Evolutionary conservation across 2,113 vertebrate genomes (phyloP).

Genomic region (Miniopterus natalensis): DNA sequence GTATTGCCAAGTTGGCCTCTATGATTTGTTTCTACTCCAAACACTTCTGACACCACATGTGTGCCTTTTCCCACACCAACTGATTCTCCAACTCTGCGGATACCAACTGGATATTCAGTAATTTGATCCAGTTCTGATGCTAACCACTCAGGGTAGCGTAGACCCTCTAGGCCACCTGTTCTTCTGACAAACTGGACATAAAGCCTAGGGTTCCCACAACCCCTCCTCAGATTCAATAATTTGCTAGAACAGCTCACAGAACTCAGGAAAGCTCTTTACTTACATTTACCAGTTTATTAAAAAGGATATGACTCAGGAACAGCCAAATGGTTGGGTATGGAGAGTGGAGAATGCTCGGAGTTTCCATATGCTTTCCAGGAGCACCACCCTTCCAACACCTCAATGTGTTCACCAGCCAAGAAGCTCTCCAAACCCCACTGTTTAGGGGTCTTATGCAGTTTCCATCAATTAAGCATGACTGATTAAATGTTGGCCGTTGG

Average conservation of each 20-base stretch:
- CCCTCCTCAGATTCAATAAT: background rate
- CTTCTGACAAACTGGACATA: background rate
- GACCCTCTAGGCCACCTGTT: background rate
- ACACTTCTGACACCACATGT: background rate
- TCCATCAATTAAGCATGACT: background rate
- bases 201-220: background rate
- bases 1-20: background rate
- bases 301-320: background rate
- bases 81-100: background rate
- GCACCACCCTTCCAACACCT: background rate
- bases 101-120: too few species aligned
- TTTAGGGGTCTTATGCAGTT: background rate
- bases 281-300: background rate
- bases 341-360: fast-evolving
- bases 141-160: background rate
- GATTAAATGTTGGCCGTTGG: too few species aligned
- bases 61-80: background rate
- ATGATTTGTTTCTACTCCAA: background rate
- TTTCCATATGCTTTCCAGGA: background rate
- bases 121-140: background rate
- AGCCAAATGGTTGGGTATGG: background rate
- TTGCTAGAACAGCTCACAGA: background rate
- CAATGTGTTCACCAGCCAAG: background rate
- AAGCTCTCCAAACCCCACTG: background rate
- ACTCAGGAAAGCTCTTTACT: background rate